Evolutionary conservation across 2,113 vertebrate species (phyloP), one percentile per base, ranked within the genome.

Genomic region (Chlorodrepanis virens): DNA sequence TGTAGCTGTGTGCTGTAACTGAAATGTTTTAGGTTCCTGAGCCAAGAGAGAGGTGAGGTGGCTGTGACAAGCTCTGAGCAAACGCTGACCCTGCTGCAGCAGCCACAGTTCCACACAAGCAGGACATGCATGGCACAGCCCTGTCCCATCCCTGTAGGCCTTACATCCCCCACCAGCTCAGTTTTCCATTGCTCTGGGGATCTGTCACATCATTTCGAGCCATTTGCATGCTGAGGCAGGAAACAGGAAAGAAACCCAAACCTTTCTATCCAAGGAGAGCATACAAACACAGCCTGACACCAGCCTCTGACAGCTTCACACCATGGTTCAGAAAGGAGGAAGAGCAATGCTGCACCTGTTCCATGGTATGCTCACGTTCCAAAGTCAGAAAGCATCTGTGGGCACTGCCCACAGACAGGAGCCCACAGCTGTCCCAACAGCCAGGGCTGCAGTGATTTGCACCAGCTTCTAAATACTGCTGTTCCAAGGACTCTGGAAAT

Each of bases 101-200:
- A 1, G 19, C 1, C 6, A 0, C 3, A 11, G 69, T 5, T 44
- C 27, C 37, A 17, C 12, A 3, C 21, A n/a, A 53, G 49, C 56
- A 84, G 68, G 39, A 90, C 15, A 3, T 1, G 3, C 29, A 2
- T 4, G 1, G 33, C 10, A 61, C 31, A 69, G 11, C 12, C 27
- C 57, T 3, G 2, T 14, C 33, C 22, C 47, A 25, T 28, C 53
- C 20, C 35, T 47, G 63, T 5, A 1, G 5, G 35, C 60, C 45
- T n/a, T 15, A 40, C 12, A 28, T 2, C 49, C 35, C 20, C 1
- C 0, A 47, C 24, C 59, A 60, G 15, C 16, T 44, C 19, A 33
- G 12, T 68, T 24, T 69, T 24, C 74, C 84, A 59, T 18, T 61
- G 45, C 54, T 40, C 47, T 4, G 11, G 31, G 45, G 29, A 86